Evolutionary conservation across 2,797 vertebrate genomes (phyloP), one percentile per base, ranked within the genome.

Genomic region (Aulostomus chinensis): DNA sequence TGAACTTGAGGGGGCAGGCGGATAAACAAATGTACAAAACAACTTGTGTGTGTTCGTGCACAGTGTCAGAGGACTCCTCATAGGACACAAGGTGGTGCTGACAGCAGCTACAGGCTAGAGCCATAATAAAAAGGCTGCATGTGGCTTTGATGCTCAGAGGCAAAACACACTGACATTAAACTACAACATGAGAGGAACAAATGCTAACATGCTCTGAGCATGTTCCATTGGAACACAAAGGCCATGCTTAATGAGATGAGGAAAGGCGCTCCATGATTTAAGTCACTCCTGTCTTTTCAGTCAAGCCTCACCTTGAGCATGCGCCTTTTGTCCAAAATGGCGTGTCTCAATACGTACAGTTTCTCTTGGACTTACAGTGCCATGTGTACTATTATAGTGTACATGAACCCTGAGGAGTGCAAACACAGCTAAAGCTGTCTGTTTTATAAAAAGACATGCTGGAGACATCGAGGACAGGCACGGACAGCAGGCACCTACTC

Each of bases 141-240:
- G 45, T 28, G 34, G 31, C 53, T 32, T 32, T 33, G 31, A 34
- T 14, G 47, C 47, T 45, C 3, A 31, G 20, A 54, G 31, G 56
- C 22, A 41, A 54, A 71, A 42, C 48, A 72, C 28, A 37, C 55
- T 57, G 49, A 50, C 30, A 76, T 80, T 64, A 20, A 73, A 35
- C 33, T 31, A 20, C 41, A 66, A 58, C 47, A 68, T 30, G 21
- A 64, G 30, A 57, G 28, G 25, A 64, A 31, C 37, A 48, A 65
- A 61, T 37, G 26, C 31, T 24, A 40, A 60, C 41, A 33, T 33
- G 59, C 46, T 57, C n/a, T 39, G 35, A 65, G 48, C 48, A 22
- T 33, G 32, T 57, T 45, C 42, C 20, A 6, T 7, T 45, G 32
- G 48, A 45, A 36, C 34, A 39, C 12, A 58, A 53, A 71, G 26